Evolutionary conservation across 2,797 vertebrate genomes (phyloP).

Genomic region (Jordanella pulchra): DNA sequence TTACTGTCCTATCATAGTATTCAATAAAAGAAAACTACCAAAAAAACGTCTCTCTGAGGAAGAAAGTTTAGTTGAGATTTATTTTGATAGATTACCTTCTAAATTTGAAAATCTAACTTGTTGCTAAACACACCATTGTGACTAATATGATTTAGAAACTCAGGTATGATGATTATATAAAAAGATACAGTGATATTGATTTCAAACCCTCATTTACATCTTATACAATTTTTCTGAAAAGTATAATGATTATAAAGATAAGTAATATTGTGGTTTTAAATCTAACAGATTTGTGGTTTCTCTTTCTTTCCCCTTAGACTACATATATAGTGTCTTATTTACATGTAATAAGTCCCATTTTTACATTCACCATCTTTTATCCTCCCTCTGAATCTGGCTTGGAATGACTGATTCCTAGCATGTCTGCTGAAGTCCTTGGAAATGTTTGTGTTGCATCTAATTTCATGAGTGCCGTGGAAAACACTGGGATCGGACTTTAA

Average conservation of each 20-base stretch:
- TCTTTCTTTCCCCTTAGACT: not conserved
- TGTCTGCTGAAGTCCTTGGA: slow-evolving; percentile 64
- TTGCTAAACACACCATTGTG: not conserved
- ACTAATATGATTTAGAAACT: not conserved
- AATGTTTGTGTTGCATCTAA: slow-evolving; percentile 68
- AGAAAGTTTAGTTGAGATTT: not conserved
- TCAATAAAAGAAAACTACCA: not conserved
- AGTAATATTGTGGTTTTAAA: too few relatives aligned
- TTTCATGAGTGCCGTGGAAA: slow-evolving; percentile 71
- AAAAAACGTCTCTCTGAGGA: not conserved
- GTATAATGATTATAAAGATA: too few relatives aligned
- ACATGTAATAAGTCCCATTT: not conserved
- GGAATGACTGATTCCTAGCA: slow-evolving; percentile 71
- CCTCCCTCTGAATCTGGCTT: slow-evolving; percentile 39
- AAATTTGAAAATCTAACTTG: not conserved
- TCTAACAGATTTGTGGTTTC: too few relatives aligned
- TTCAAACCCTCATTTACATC: not conserved
- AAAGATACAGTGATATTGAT: not conserved
- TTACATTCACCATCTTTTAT: not conserved
- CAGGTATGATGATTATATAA: not conserved
- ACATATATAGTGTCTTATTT: not conserved
- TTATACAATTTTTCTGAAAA: too few relatives aligned
- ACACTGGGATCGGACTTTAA: slow-evolving; percentile 72
- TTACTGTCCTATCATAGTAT: not conserved
- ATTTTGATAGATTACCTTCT: not conserved